Percentiles rank a stretch among this genome's conserved stretches.
Conservation (phyloP, 1,140 invertebrate species). For the Philotrypesis tridentata region DNA sequence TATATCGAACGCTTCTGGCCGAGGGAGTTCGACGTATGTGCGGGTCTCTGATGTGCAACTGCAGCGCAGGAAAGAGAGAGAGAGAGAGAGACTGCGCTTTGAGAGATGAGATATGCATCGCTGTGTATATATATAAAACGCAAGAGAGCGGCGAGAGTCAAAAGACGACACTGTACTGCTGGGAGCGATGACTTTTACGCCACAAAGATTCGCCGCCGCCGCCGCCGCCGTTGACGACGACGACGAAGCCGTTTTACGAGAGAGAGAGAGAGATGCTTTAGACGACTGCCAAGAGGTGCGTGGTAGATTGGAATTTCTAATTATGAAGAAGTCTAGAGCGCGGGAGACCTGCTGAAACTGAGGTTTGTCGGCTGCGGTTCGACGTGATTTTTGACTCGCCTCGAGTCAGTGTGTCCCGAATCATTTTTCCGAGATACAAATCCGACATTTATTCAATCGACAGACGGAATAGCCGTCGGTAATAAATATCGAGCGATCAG, state of each 20-base stretch:
- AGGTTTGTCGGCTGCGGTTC: too few relatives aligned
- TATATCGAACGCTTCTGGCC: not conserved
- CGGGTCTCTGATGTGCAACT: too few relatives aligned
- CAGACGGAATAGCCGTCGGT: too few relatives aligned
- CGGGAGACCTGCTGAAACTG: too few relatives aligned
- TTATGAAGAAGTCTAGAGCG: not conserved
- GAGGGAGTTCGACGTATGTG: not conserved
- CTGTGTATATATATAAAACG: not conserved
- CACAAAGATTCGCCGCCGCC: not conserved
- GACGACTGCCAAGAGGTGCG: too few relatives aligned
- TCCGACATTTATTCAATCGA: too few relatives aligned
- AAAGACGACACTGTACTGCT: not conserved
- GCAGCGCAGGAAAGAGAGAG: not conserved
- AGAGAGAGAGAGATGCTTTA: not conserved
- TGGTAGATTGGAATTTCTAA: not conserved
- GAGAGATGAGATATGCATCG: conserved; percentile 1
- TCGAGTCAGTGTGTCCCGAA: too few relatives aligned
- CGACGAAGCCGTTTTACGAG: not conserved
- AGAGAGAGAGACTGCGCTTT: not conserved
- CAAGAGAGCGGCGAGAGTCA: not conserved
- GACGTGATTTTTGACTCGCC: too few relatives aligned
- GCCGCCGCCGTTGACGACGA: not conserved
- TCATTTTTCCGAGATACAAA: too few relatives aligned
- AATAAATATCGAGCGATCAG: too few relatives aligned
- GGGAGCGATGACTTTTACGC: not conserved